Evolutionary conservation across 2,113 vertebrate species (phyloP).

Genomic region (Rhabdomys dilectus): DNA sequence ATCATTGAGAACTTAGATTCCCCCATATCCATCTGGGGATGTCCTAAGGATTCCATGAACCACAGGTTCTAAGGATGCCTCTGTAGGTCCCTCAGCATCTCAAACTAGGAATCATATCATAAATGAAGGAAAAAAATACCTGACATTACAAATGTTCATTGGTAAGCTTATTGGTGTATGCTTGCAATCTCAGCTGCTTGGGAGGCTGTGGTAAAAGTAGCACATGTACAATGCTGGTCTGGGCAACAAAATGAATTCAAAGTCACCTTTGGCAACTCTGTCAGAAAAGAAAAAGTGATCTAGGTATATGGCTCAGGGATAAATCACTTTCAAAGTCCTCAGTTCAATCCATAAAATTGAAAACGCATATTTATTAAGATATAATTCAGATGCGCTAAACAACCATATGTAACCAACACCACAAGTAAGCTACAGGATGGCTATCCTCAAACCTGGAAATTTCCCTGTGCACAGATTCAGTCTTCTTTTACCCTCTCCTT

Average conservation of each 20-base stretch:
- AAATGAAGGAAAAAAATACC: not conserved
- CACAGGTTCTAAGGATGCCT: not conserved
- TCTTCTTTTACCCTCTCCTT: not conserved
- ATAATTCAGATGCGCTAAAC: not conserved
- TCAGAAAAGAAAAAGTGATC: not conserved
- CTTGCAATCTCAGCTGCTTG: not conserved
- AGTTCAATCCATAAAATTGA: not conserved
- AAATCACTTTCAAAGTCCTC: not conserved
- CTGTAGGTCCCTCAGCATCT: not conserved
- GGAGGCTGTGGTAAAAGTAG: not conserved
- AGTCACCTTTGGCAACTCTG: not conserved
- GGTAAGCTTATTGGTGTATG: not conserved
- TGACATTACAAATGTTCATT: not conserved
- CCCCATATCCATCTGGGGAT: no score
- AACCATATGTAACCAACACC: no score
- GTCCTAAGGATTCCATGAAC: no score
- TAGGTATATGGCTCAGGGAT: not conserved
- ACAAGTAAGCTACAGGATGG: not conserved
- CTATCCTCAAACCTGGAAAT: not conserved
- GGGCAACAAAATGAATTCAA: not conserved
- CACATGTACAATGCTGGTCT: not conserved
- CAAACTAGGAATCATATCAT: not conserved
- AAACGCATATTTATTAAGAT: not conserved
- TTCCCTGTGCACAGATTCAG: not conserved
- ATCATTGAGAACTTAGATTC: not conserved